Evolutionary conservation across 30 jellyfish, hydroid and myxozoan species (phyloP), one percentile per base, ranked within the genome.

Genomic region (Sanderia malayensis): DNA sequence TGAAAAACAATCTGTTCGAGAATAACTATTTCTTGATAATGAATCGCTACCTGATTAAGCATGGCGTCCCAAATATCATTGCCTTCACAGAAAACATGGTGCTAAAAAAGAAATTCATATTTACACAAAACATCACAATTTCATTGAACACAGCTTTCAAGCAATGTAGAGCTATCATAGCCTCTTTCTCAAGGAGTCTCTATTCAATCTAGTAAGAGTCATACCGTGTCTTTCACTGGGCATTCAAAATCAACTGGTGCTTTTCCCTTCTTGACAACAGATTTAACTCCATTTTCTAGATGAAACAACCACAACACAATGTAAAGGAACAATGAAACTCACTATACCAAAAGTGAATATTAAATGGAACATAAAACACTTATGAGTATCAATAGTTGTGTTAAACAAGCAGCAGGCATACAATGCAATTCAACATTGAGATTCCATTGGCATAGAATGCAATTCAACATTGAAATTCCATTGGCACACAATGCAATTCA

Each of bases 231-330:
- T 63, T 70, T 67, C 15, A 33, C 87, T 2, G 93, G 80, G 44
- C 97, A 90, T 20, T 82, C 94, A 23, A 19, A 71, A 47, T 90
- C 97, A 31, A 90, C 97, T 0, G 97, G 97, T 0, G 76, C 94
- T 68, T 78, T 83, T 45, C 97, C 97, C 60, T 71, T 90, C 85
- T 65, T 60, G 29, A 89, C 71, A 0, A 90, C 46, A 1, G 97
- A 69, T 22, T 64, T 61, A 0, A 46, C 22, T 13, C 37, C 29
- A 31, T 49, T 49, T 49, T 15, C 64, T 49, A 19, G 13, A 37
- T 4, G 52, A 37, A 37, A 37, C 10, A 37, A 37, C 11, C 15
- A 6, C 11, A 41, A 6, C 11, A 41, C 8, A 41, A 41, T 8
- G 55, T 41, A 41, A 41, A 41, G 15, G 8, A 41, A 41, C 55